Evolutionary conservation across 2,888 invertebrate species (phyloP), one percentile per base, ranked within the genome.

Genomic region (Oscheius sp.): DNA sequence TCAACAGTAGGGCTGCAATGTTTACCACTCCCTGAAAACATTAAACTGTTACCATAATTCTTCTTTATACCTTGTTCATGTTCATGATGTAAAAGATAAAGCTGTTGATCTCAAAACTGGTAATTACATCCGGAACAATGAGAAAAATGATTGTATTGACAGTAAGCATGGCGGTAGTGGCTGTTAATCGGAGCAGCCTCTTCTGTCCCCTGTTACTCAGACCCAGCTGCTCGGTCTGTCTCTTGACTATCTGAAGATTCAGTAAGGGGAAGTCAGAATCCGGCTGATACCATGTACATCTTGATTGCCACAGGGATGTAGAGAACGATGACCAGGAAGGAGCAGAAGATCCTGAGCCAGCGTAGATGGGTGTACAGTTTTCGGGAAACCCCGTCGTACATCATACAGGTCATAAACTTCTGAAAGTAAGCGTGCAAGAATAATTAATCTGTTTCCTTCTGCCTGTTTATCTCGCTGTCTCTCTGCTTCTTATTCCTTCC

Each of bases 81-180:
- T 83, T 83, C 79, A 83, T 79, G 9, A 83, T 47, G 71, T 81
- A 83, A 73, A 83, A 76, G 0, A 73, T 59, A 63, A 77, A 78
- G 1, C 79, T 76, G 21, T 76, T 76, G 58, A 80, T 72, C 37
- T 70, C 74, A 59, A 81, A 63, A 51, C 76, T 74, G 13, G 79
- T 76, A 3, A 78, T 77, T 11, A 78, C 13, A 55, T 81, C 81
- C 1, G 81, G 81, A 4, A 81, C 68, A 1, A 79, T 81, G 62
- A 81, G 79, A 5, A 81, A 60, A 10, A 76, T 57, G 13, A 81
- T 70, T 1, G 79, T 79, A 58, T 79, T 81, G 47, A 76, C 72
- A n/a, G 81, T 81, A 10, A 81, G 79, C 73, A 81, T 47, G 11
- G 78, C 79, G 32, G 78, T 79, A 0, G 81, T 81, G 10, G 75